Conservation (phyloP, 2,113 vertebrate genomes). For the Amblyornis subalaris region DNA sequence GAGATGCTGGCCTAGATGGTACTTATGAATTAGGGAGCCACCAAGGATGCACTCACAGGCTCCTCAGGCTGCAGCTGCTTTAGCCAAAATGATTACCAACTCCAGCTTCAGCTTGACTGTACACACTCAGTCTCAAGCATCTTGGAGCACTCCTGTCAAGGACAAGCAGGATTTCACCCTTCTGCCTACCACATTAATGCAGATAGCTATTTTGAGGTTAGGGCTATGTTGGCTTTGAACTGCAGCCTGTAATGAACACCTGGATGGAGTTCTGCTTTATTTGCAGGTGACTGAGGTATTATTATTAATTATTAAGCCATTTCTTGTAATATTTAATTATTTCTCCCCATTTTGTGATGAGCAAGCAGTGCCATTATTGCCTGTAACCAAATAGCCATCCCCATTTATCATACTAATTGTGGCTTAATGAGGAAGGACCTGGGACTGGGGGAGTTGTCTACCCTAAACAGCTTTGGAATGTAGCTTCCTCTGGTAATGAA, state of each 20-base stretch:
- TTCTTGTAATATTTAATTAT: slow-evolving; percentile 48
- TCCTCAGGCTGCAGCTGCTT: neutral
- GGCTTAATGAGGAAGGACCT: slow-evolving; percentile 71
- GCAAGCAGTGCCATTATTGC: slow-evolving; percentile 58
- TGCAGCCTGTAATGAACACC: neutral
- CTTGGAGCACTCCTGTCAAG: slow-evolving; percentile 25
- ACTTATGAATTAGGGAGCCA: neutral
- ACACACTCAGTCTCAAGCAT: neutral
- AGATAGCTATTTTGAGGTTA: slow-evolving; percentile 7
- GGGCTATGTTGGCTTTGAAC: neutral
- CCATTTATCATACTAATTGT: slow-evolving; percentile 77
- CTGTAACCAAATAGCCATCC: slow-evolving; percentile 57
- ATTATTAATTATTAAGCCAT: slow-evolving; percentile 47
- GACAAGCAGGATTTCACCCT: neutral
- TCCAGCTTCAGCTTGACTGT: neutral
- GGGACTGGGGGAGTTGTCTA: slow-evolving; percentile 61
- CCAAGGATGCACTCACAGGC: neutral
- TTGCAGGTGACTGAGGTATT: neutral
- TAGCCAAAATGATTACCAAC: neutral
- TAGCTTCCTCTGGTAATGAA: slow-evolving; percentile 64
- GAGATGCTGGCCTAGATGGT: neutral
- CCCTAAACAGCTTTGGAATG: slow-evolving; percentile 54
- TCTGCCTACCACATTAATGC: neutral
- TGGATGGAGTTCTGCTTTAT: slow-evolving; percentile 7
- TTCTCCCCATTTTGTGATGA: slow-evolving; percentile 59